A percentile compares a stretch with the other conserved stretches of the same genome.
phyloP scores from a whole-genome alignment of 2,113 vertebrate genomes.

The Oryzias curvinotus region DNA sequence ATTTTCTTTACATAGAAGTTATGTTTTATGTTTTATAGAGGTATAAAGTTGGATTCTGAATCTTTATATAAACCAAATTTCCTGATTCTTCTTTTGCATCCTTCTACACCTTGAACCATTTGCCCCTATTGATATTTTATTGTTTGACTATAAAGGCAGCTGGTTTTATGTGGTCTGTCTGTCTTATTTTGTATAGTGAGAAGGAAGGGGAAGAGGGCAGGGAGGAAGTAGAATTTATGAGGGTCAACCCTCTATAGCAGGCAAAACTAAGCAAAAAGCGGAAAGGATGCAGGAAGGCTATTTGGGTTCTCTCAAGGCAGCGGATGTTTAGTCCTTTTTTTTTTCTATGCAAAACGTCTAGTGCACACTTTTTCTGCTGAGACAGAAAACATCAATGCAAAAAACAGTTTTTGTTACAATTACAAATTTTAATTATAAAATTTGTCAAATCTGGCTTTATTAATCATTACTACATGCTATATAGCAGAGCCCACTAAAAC shows the following conservation, averaged over 20 bases:
- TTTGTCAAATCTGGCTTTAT: too few relatives aligned
- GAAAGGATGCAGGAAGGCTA: slow-evolving; percentile 7
- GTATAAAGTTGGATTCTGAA: too few relatives aligned
- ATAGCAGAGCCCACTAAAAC: too few relatives aligned
- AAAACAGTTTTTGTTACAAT: too few relatives aligned
- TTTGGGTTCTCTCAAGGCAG: slow-evolving; percentile 1
- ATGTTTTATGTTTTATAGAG: too few relatives aligned
- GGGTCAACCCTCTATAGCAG: slow-evolving; percentile 18
- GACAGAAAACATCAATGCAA: too few relatives aligned
- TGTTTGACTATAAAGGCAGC: slow-evolving; percentile 12
- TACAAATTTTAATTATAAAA: too few relatives aligned
- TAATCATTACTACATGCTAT: too few relatives aligned
- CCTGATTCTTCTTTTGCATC: not conserved
- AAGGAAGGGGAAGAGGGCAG: slow-evolving; percentile 49
- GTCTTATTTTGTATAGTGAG: slow-evolving; percentile 24
- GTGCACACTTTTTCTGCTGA: too few relatives aligned
- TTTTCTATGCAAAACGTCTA: too few relatives aligned
- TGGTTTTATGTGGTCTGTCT: slow-evolving; percentile 38
- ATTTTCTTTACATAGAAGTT: too few relatives aligned
- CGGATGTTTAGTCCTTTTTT: slow-evolving; percentile 1
- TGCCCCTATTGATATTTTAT: slow-evolving; percentile 2
- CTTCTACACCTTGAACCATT: not conserved
- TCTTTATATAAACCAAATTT: not conserved
- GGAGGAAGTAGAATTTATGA: slow-evolving; percentile 40
- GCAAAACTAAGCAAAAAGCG: slow-evolving; percentile 34